A percentile compares a stretch with the other conserved stretches of the same genome.
phyloP scores from a whole-genome alignment of 1,140 invertebrate species.

The Trichogramma pretiosum region DNA sequence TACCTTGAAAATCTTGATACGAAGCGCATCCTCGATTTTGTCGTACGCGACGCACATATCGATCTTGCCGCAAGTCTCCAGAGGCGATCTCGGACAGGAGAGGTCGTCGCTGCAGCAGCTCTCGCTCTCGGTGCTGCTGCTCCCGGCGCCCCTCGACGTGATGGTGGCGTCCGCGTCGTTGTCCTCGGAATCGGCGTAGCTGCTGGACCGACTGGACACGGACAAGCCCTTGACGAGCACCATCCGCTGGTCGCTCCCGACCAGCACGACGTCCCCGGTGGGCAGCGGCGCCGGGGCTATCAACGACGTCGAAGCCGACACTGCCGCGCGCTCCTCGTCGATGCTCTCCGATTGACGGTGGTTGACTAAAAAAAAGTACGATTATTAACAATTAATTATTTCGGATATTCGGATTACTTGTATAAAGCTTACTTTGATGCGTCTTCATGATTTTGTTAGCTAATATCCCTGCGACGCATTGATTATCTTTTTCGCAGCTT shows the following conservation, averaged over 20 bases:
- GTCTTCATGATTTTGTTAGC: conserved; percentile 7
- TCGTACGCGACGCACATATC: conserved; percentile 45
- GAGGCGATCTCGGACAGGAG: conserved; percentile 23
- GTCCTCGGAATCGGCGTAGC: too few species aligned
- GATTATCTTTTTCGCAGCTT: too few species aligned
- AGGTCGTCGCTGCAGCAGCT: conserved; percentile 24
- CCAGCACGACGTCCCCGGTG: conserved; percentile 28
- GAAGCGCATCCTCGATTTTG: conserved; percentile 43
- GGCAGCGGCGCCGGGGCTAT: conserved; percentile 32
- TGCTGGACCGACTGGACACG: conserved; percentile 19
- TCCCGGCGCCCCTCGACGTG: neutral
- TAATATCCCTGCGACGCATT: conserved; percentile 1
- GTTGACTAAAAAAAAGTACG: conserved; percentile 19
- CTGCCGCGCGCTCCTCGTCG: conserved; percentile 25
- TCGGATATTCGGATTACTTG: conserved; percentile 1
- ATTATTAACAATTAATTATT: neutral
- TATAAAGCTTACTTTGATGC: conserved; percentile 1
- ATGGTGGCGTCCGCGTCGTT: conserved; percentile 2
- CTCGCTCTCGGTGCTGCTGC: conserved; percentile 13
- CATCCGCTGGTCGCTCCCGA: conserved; percentile 46
- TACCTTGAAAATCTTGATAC: conserved; percentile 46
- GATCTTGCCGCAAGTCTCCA: conserved; percentile 44
- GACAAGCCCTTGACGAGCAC: conserved; percentile 39
- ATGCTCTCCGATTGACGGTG: conserved; percentile 30
- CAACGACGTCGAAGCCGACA: conserved; percentile 27